phyloP scores from a whole-genome alignment of 2,888 invertebrate species.

The Notodonta ziczac region DNA sequence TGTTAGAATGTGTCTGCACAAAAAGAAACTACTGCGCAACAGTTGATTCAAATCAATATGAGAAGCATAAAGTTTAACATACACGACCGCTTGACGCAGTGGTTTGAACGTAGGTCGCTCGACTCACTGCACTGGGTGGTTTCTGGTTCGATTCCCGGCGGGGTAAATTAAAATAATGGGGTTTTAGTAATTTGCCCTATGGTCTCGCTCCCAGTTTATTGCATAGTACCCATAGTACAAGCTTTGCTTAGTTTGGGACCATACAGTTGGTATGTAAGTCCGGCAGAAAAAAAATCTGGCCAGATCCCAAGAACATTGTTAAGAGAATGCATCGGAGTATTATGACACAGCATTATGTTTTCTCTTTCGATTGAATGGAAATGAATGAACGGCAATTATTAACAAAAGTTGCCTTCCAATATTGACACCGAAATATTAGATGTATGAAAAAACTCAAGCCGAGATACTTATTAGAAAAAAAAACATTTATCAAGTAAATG shows the following conservation, averaged over 20 bases:
- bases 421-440: conserved; percentile 72
- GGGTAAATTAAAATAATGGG: too few relatives aligned
- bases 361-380: conserved; percentile 60
- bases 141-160: too few relatives aligned
- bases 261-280: too few relatives aligned
- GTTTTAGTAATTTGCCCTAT: too few relatives aligned
- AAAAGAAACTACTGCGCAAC: conserved; percentile 42
- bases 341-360: conserved; percentile 64
- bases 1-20: conserved; percentile 43
- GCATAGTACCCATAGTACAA: too few relatives aligned
- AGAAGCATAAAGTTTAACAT: conserved; percentile 51
- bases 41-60: conserved; percentile 62
- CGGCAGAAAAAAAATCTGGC: conserved; percentile 44
- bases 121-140: too few relatives aligned
- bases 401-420: conserved; percentile 60
- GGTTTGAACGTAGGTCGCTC: too few relatives aligned
- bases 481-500: conserved; percentile 82
- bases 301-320: conserved; percentile 60
- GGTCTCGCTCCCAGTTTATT: too few relatives aligned
- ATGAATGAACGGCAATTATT: conserved; percentile 59
- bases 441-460: conserved; percentile 49
- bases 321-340: conserved; percentile 54
- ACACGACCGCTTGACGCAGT: too few relatives aligned
- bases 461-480: conserved; percentile 61
- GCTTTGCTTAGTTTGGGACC: too few relatives aligned